A percentile compares a stretch with the other conserved stretches of the same genome.
Conservation (phyloP, 2,888 invertebrate genomes). For the Amaurobius ferox region DNA sequence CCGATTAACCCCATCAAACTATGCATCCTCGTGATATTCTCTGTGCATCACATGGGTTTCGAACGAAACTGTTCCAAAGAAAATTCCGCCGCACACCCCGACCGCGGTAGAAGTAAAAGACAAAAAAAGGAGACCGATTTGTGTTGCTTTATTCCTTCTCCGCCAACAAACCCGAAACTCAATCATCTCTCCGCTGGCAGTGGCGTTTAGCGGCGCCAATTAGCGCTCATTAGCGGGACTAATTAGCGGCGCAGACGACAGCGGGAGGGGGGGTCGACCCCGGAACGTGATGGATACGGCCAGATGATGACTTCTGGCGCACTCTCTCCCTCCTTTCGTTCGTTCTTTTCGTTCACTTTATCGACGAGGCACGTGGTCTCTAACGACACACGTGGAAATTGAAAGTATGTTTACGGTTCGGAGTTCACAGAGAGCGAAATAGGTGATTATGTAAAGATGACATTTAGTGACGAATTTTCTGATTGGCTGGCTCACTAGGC, state of each 20-base stretch:
- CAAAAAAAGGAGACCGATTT: background rate
- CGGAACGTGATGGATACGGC: constrained; percentile 67
- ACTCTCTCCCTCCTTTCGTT: constrained; percentile 3
- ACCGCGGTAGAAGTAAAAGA: too few species aligned
- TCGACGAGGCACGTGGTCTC: background rate
- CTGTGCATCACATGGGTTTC: background rate
- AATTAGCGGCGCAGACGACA: constrained; percentile 69
- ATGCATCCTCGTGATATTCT: too few species aligned
- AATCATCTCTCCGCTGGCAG: constrained; percentile 33
- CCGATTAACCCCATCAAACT: too few species aligned
- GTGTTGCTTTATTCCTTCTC: constrained; percentile 9
- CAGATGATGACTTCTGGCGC: constrained; percentile 65
- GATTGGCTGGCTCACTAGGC: too few species aligned
- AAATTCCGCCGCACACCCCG: background rate
- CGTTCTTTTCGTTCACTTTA: background rate
- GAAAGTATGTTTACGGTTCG: constrained; percentile 3
- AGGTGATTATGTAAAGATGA: too few species aligned
- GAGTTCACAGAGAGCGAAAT: too few species aligned
- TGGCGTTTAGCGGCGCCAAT: constrained; percentile 68
- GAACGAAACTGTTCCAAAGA: background rate
- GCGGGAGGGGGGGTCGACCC: constrained; percentile 64
- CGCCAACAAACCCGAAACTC: constrained; percentile 5
- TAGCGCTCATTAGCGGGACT: constrained; percentile 70
- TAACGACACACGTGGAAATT: constrained; percentile 1
- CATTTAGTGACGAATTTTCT: too few species aligned